Evolutionary conservation across 2,113 vertebrate genomes (phyloP).

Genomic region (Coreoperca whiteheadi): DNA sequence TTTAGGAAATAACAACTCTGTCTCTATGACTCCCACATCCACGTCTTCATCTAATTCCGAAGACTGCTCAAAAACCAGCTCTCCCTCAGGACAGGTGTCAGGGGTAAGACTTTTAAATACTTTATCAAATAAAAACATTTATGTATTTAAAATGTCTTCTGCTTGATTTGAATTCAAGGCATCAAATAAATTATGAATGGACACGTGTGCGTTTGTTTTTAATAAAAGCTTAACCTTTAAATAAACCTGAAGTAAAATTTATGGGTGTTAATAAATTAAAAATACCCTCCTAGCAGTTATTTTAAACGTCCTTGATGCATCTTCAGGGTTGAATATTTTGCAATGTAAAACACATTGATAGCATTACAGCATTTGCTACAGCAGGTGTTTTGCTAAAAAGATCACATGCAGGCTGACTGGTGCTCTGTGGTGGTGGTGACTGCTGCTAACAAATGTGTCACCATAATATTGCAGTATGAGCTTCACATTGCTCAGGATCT

Average conservation of each 20-base stretch:
- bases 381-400: slow-evolving; percentile 21
- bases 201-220: background rate
- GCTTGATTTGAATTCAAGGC: background rate
- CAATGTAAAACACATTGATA: slow-evolving; percentile 4
- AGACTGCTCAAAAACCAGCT: slow-evolving; percentile 94
- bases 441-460: slow-evolving; percentile 30
- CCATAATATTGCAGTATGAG: slow-evolving; percentile 24
- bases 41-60: slow-evolving; percentile 97
- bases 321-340: background rate
- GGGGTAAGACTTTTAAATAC: slow-evolving; percentile 86
- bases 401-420: slow-evolving; percentile 13
- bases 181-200: background rate
- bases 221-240: too few species aligned
- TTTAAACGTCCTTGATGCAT: background rate
- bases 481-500: slow-evolving; percentile 16
- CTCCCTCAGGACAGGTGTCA: slow-evolving; percentile 89
- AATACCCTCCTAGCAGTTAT: background rate
- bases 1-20: slow-evolving; percentile 90
- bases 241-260: background rate
- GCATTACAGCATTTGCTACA: background rate
- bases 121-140: background rate
- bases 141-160: background rate
- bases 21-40: slow-evolving; percentile 98
- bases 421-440: slow-evolving; percentile 21
- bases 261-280: background rate